Base-by-base conservation (phyloP, 2,888 invertebrate genomes). In the Lithophane semibrunnea region DNA sequence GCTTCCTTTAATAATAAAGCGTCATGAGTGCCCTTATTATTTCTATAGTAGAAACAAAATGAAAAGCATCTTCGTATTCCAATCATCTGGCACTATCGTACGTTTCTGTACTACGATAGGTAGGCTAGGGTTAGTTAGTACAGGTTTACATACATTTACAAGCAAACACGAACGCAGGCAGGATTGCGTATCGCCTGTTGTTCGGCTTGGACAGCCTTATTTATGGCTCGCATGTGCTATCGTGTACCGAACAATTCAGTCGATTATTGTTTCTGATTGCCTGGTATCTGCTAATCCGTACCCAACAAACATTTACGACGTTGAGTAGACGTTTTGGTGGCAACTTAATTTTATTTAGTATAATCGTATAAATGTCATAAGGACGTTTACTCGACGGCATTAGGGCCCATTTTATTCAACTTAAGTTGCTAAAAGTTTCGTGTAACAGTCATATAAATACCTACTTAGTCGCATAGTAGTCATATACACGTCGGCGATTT, bases 241-340 rank as follows among this genome's bases (percentile, higher is more conserved):
- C 73, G 68, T 70, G 68, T 74, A 63, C 65, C 61, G 58, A 85
- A 44, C 86, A 82, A 84, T 86, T 56, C 73, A 66, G 16, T 67
- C 78, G 61, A 67, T 84, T 75, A 86, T 74, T 82, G 83, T 73
- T 79, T 86, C 84, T 84, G 83, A 79, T 83, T 71, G 75, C 83
- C 86, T 84, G 69, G 79, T 86, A 86, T 52, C 60, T 78, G 21
- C 60, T 70, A 54, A 78, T 70, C 68, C 64, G 56, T 56, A n/a
- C n/a, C n/a, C n/a, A n/a, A n/a, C n/a, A n/a, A n/a, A n/a, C n/a
- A n/a, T n/a, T n/a, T n/a, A n/a, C n/a, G n/a, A n/a, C n/a, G n/a
- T n/a, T n/a, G n/a, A n/a, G n/a, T n/a, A n/a, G n/a, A n/a, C n/a
- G n/a, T n/a, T n/a, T n/a, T n/a, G n/a, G n/a, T n/a, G n/a, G n/a